These are phyloP conservation scores for Bambusicola thoracicus DNA, from an alignment of 2,113 vertebrate species.

Conservation along the genomic window DNA sequence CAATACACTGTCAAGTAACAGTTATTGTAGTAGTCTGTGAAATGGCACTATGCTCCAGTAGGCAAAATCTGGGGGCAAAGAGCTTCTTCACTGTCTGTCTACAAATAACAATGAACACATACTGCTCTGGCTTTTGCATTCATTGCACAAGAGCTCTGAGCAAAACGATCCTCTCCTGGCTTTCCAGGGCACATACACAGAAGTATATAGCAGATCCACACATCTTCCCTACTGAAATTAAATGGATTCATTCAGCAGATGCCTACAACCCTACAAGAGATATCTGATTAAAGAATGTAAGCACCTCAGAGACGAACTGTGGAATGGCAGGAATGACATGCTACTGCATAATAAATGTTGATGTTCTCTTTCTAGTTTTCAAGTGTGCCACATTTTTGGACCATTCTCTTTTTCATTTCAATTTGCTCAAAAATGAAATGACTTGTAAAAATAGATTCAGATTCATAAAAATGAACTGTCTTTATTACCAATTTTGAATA, in stretches of 20 bases:
- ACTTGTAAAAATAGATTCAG: not conserved
- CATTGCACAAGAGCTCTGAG: not conserved
- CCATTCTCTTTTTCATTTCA: not conserved
- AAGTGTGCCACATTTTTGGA: not conserved
- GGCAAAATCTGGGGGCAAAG: not conserved
- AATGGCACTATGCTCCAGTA: not conserved
- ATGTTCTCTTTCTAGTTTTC: not conserved
- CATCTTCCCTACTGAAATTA: not conserved
- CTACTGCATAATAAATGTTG: not conserved
- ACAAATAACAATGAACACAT: not conserved
- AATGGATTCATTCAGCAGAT: not conserved
- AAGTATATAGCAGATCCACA: accelerated
- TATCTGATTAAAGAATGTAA: not conserved
- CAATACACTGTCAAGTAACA: not conserved
- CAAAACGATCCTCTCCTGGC: not conserved
- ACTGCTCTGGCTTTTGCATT: not conserved
- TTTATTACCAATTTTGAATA: not conserved
- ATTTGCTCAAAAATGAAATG: not conserved
- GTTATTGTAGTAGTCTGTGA: not conserved
- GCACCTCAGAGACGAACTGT: not conserved
- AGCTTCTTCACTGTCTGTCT: not conserved
- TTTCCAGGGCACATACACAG: not conserved
- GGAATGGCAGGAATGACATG: not conserved
- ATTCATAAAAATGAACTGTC: not conserved
- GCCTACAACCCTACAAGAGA: not conserved